A percentile compares a stretch with the other conserved stretches of the same genome.
These are phyloP conservation scores for Rhamnusium bicolor DNA, from an alignment of 2,888 invertebrate genomes.

Conservation along the genomic window DNA sequence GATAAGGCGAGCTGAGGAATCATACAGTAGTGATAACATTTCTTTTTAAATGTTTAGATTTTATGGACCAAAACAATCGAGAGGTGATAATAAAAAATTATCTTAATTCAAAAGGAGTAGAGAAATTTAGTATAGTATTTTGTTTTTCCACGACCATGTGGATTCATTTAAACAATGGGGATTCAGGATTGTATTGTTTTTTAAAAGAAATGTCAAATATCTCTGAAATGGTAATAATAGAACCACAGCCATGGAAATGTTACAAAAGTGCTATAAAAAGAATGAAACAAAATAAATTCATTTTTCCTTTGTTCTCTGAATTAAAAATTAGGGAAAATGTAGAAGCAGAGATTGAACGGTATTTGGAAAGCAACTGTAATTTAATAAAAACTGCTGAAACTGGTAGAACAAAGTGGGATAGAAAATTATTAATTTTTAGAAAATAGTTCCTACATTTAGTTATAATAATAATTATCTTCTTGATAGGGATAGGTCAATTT, in stretches of 20 bases:
- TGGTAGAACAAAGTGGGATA: conserved; percentile 78
- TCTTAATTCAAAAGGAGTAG: conserved; percentile 69
- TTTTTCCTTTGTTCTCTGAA: conserved; percentile 76
- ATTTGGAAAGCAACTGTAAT: conserved; percentile 70
- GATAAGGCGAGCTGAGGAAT: conserved; percentile 78
- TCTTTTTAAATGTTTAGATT: conserved; percentile 76
- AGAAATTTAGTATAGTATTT: conserved; percentile 79
- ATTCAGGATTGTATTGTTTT: conserved; percentile 79
- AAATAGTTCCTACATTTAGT: not conserved
- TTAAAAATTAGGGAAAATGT: conserved; percentile 78
- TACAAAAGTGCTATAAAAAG: conserved; percentile 84
- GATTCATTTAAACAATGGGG: conserved; percentile 90
- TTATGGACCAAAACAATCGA: conserved; percentile 72
- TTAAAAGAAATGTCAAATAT: conserved; percentile 74
- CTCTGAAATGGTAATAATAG: conserved; percentile 78
- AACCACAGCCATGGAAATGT: conserved; percentile 91
- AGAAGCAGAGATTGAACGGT: conserved; percentile 76
- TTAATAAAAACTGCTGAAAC: conserved; percentile 76
- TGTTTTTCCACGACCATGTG: conserved; percentile 93
- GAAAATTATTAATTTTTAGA: conserved; percentile 79
- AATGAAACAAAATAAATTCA: conserved; percentile 75
- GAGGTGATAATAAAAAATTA: conserved; percentile 70
- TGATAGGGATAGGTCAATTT: too few species aligned
- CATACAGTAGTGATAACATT: conserved; percentile 71
- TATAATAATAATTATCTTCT: too few species aligned